These are phyloP conservation scores for Epinotia bilunana DNA, from an alignment of 2,888 invertebrate species.

Conservation along the genomic window DNA sequence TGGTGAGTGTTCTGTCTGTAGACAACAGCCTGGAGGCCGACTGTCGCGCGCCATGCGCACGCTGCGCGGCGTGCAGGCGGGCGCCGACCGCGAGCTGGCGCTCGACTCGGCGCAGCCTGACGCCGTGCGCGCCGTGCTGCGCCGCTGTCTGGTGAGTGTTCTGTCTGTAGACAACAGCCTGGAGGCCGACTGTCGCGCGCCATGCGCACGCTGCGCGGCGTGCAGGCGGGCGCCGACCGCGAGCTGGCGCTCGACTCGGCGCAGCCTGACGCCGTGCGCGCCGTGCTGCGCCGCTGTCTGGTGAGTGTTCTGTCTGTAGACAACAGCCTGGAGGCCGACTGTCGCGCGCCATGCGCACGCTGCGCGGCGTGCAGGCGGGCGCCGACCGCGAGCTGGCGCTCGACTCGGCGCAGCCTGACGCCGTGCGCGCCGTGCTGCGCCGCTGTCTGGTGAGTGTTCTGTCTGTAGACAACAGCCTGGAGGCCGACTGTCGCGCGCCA, in stretches of 20 bases:
- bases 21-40: too few species aligned
- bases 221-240: not conserved
- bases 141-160: slow-evolving; percentile 77
- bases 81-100: slow-evolving; percentile 62
- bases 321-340: too few species aligned
- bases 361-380: too few species aligned
- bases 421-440: not conserved
- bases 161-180: too few species aligned
- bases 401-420: not conserved
- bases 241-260: not conserved
- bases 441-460: not conserved
- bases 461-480: too few species aligned
- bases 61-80: slow-evolving; percentile 47
- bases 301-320: not conserved
- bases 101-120: slow-evolving; percentile 1
- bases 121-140: slow-evolving; percentile 8
- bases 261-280: slow-evolving; percentile 4
- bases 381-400: slow-evolving; percentile 1
- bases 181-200: too few species aligned
- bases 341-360: too few species aligned
- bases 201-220: not conserved
- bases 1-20: not conserved
- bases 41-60: too few species aligned
- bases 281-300: slow-evolving; percentile 7
- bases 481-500: too few species aligned